phyloP scores from a whole-genome alignment of 2,888 invertebrate species.

The Icerya purchasi region DNA sequence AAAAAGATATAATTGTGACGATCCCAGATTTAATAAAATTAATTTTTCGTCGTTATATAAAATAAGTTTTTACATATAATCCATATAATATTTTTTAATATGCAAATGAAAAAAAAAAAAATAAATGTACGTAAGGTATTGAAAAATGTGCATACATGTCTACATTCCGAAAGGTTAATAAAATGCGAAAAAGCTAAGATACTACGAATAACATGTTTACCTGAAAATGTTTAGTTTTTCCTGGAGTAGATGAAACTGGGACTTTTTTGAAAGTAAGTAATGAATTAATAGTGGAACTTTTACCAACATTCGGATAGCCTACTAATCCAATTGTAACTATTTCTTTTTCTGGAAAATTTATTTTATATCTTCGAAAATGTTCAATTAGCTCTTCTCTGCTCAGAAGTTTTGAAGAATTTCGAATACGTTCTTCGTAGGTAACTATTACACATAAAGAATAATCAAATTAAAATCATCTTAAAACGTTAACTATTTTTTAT shows the following conservation, averaged over 20 bases:
- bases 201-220: conserved; percentile 21
- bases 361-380: conserved; percentile 35
- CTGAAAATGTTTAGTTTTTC: conserved; percentile 91
- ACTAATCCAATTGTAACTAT: conserved; percentile 74
- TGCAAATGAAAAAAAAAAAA: no score
- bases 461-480: no score
- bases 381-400: conserved; percentile 45
- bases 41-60: no score
- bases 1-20: no score
- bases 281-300: conserved; percentile 94
- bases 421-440: background rate
- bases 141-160: no score
- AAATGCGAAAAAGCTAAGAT: no score
- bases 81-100: no score
- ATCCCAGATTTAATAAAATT: no score
- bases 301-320: conserved; percentile 99
- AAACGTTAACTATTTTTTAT: no score
- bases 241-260: conserved; percentile 93
- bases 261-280: conserved; percentile 45
- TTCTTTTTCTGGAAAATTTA: conserved; percentile 28
- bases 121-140: no score
- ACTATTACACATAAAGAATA: background rate
- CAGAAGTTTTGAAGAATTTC: conserved; percentile 38
- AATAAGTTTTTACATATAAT: no score
- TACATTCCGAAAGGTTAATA: no score